Percentiles rank a stretch among this genome's conserved stretches.
Conservation (phyloP, 2,113 vertebrate genomes). For the Hypanus sabinus region DNA sequence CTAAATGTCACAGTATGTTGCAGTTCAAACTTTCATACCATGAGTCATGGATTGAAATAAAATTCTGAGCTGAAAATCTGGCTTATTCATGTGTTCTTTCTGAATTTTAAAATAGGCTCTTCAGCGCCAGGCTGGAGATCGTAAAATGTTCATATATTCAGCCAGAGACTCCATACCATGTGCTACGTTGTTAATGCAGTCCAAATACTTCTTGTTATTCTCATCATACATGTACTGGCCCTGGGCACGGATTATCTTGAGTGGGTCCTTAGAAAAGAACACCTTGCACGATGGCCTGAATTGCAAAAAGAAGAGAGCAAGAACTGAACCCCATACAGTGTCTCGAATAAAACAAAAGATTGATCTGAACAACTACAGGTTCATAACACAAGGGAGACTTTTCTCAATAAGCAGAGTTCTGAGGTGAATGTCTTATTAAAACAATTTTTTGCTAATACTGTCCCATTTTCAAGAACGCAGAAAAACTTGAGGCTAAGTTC, state of each 20-base stretch:
- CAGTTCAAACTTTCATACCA: neutral
- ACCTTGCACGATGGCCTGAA: conserved; percentile 89
- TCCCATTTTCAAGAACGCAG: neutral
- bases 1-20: neutral
- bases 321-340: neutral
- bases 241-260: conserved; percentile 81
- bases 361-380: neutral
- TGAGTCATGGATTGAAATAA: neutral
- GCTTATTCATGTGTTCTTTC: neutral
- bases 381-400: neutral
- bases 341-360: neutral
- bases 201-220: conserved; percentile 73
- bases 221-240: conserved; percentile 95
- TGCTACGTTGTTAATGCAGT: conserved; percentile 96
- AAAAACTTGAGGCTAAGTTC: no score
- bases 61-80: neutral
- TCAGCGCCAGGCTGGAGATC: neutral
- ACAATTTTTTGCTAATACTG: no score
- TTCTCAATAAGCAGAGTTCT: neutral
- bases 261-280: conserved; percentile 84
- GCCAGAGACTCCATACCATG: conserved; percentile 65
- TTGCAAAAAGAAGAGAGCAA: conserved; percentile 32
- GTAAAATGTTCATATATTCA: neutral
- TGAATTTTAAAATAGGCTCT: neutral
- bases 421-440: neutral